Evolutionary conservation across 2,888 invertebrate genomes (phyloP).

Genomic region (Molorchus minor): DNA sequence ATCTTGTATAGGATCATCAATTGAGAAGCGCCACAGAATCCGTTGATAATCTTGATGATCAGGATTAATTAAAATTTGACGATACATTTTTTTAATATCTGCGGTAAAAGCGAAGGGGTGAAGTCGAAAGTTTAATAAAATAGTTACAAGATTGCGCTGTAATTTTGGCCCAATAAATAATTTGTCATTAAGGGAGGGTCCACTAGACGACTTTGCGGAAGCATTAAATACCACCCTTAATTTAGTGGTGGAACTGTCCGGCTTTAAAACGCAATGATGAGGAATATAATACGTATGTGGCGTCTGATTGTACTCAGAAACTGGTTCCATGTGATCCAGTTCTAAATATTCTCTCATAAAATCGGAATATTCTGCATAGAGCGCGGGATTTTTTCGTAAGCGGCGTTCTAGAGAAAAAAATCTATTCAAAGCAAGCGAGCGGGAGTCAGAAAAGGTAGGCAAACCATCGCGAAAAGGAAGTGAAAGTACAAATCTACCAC

Average conservation of each 20-base stretch:
- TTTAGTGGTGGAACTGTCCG: not conserved
- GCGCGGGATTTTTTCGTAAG: no score
- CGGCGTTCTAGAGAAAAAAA: no score
- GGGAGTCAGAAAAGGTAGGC: no score
- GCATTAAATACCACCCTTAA: not conserved
- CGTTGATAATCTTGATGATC: no score
- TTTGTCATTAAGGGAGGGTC: not conserved
- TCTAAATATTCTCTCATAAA: conserved; percentile 9
- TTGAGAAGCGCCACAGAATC: not conserved
- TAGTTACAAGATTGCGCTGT: not conserved
- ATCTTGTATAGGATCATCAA: not conserved
- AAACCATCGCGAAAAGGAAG: not conserved
- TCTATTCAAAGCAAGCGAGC: not conserved
- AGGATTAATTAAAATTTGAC: no score
- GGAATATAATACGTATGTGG: not conserved
- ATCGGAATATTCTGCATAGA: no score
- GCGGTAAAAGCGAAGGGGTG: not conserved
- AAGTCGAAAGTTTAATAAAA: not conserved
- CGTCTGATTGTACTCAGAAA: not conserved
- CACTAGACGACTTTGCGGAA: not conserved
- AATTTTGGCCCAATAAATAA: not conserved
- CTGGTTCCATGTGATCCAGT: conserved; percentile 5
- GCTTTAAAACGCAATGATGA: not conserved
- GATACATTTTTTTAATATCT: no score
- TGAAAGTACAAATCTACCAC: conserved; percentile 3